Percentiles rank a stretch among this genome's conserved stretches.
Evolutionary conservation across 2,888 invertebrate genomes (phyloP).

Genomic region (Polymixis flavicincta): DNA sequence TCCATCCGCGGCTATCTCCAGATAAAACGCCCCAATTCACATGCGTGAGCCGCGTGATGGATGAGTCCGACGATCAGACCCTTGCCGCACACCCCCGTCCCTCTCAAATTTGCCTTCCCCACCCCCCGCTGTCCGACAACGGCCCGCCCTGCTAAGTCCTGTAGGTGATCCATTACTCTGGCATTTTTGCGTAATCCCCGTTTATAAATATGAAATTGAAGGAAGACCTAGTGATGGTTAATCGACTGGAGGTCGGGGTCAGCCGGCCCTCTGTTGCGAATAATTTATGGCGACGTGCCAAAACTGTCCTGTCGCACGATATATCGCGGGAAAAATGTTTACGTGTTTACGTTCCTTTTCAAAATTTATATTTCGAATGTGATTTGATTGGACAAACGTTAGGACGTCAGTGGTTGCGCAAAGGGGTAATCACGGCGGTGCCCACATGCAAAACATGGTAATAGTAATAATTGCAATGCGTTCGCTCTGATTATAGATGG

Average conservation of each 20-base stretch:
- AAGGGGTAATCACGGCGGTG: conserved; percentile 73
- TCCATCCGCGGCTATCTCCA: conserved; percentile 88
- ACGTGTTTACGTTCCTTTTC: conserved; percentile 62
- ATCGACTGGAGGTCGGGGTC: conserved; percentile 90
- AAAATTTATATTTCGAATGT: conserved; percentile 54
- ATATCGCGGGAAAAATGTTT: conserved; percentile 69
- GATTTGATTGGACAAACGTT: conserved; percentile 61
- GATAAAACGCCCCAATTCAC: conserved; percentile 90
- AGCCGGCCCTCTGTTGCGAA: conserved; percentile 79
- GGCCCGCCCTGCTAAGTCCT: conserved; percentile 84
- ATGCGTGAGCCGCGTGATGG: conserved; percentile 90
- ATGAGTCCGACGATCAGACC: conserved; percentile 90
- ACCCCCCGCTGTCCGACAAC: conserved; percentile 78
- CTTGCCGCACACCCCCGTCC: conserved; percentile 83
- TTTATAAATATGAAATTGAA: conserved; percentile 91
- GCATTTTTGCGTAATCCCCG: conserved; percentile 91
- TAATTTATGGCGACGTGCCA: conserved; percentile 84
- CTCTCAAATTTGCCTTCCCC: conserved; percentile 87
- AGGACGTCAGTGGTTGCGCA: conserved; percentile 55
- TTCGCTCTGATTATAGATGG: conserved; percentile 76
- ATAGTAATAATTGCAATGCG: conserved; percentile 76
- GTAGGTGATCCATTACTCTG: conserved; percentile 90
- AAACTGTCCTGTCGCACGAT: conserved; percentile 70
- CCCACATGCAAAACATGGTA: conserved; percentile 77
- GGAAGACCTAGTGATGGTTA: conserved; percentile 90